These are phyloP conservation scores for Teinopalpus imperialis DNA, from an alignment of 2,888 invertebrate genomes.

Conservation along the genomic window DNA sequence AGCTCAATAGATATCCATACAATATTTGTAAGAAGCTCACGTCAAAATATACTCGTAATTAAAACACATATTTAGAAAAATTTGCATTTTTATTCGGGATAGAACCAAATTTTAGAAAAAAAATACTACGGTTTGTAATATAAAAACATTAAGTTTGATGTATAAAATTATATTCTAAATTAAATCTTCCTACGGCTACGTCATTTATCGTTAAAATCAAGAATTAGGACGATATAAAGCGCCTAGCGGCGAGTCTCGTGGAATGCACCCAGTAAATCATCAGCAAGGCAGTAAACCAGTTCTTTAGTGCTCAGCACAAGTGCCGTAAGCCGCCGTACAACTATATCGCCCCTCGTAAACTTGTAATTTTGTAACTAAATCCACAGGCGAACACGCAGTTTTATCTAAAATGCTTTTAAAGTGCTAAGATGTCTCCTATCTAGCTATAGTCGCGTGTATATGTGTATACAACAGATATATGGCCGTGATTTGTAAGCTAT, in stretches of 20 bases:
- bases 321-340: slow-evolving; percentile 52
- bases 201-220: slow-evolving; percentile 46
- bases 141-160: too few species aligned
- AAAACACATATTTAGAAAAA: too few species aligned
- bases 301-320: slow-evolving; percentile 57
- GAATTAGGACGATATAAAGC: slow-evolving; percentile 52
- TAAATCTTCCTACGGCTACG: slow-evolving; percentile 1
- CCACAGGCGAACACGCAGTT: slow-evolving; percentile 55
- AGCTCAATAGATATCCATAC: too few species aligned
- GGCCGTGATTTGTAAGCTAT: slow-evolving; percentile 63
- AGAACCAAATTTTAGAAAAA: too few species aligned
- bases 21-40: too few species aligned
- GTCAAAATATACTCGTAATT: too few species aligned
- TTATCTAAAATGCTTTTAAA: slow-evolving; percentile 74
- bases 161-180: too few species aligned
- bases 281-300: slow-evolving; percentile 62
- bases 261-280: slow-evolving; percentile 77
- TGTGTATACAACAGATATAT: slow-evolving; percentile 60
- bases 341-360: slow-evolving; percentile 69
- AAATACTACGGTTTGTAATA: too few species aligned
- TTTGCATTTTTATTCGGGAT: too few species aligned
- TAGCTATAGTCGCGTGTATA: slow-evolving; percentile 40
- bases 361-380: slow-evolving; percentile 72
- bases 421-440: slow-evolving; percentile 56
- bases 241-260: slow-evolving; percentile 44